Conservation (phyloP, 2,888 invertebrate species). For the Alcis repandata region DNA sequence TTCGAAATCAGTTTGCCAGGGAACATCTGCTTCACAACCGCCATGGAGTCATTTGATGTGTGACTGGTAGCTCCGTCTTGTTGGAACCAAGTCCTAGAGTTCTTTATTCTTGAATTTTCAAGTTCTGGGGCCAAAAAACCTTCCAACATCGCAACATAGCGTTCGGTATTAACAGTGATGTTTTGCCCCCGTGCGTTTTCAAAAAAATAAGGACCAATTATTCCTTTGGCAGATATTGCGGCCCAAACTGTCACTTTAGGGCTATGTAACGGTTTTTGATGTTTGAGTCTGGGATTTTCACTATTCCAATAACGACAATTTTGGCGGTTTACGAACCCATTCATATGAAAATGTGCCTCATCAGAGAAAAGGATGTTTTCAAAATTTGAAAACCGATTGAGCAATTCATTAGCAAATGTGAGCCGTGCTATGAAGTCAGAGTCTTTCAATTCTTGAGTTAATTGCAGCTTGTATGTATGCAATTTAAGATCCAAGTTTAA, state of each 20-base stretch:
- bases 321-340: not conserved
- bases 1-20: too few relatives aligned
- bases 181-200: not conserved
- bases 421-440: not conserved
- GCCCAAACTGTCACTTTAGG: not conserved
- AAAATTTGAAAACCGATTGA: too few relatives aligned
- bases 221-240: not conserved
- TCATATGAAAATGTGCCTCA: too few relatives aligned
- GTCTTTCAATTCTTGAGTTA: not conserved
- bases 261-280: not conserved
- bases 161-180: not conserved
- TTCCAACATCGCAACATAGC: slow-evolving; percentile 5
- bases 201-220: not conserved
- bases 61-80: slow-evolving; percentile 12
- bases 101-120: slow-evolving; percentile 9
- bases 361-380: too few relatives aligned
- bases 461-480: slow-evolving; percentile 30
- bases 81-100: slow-evolving; percentile 15
- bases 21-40: slow-evolving; percentile 4
- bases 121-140: slow-evolving; percentile 4
- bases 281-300: not conserved
- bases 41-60: slow-evolving; percentile 14
- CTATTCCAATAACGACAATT: not conserved
- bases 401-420: not conserved
- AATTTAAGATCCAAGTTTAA: slow-evolving; percentile 34